phyloP scores from a whole-genome alignment of 2,888 invertebrate genomes.

The Galerucella pusilla region DNA sequence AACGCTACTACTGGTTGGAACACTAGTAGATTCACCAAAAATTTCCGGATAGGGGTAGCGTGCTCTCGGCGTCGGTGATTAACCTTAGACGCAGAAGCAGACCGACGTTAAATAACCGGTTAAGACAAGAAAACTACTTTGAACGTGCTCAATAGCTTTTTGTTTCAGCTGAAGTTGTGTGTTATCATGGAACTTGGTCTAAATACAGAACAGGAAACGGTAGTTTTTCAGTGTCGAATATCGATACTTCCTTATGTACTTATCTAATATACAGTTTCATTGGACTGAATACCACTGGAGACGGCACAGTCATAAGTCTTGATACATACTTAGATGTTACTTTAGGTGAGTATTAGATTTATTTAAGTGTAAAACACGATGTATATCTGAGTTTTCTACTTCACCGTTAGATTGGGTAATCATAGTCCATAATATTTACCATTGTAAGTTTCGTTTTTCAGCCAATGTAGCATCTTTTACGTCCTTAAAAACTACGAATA shows the following conservation, averaged over 20 bases:
- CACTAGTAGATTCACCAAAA: too few species aligned
- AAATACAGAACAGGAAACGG: slow-evolving; percentile 74
- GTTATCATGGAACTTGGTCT: slow-evolving; percentile 84
- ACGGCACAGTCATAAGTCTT: slow-evolving; percentile 32
- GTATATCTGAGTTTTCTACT: not conserved
- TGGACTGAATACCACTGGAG: slow-evolving; percentile 55
- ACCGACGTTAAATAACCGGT: too few species aligned
- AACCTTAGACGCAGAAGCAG: too few species aligned
- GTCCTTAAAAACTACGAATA: slow-evolving; percentile 67
- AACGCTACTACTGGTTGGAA: too few species aligned
- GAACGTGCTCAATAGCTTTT: slow-evolving; percentile 33
- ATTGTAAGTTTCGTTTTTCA: slow-evolving; percentile 49
- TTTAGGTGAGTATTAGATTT: slow-evolving; percentile 34
- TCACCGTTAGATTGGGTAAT: too few species aligned
- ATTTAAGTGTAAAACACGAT: not conserved
- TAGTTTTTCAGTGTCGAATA: slow-evolving; percentile 73
- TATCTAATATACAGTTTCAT: slow-evolving; percentile 81
- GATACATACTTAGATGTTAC: slow-evolving; percentile 42
- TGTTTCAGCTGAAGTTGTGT: slow-evolving; percentile 72
- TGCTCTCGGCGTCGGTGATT: too few species aligned
- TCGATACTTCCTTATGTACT: slow-evolving; percentile 78
- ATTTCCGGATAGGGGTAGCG: too few species aligned
- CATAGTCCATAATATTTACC: too few species aligned
- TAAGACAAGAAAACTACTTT: too few species aligned
- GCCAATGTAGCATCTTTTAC: slow-evolving; percentile 69